Base-by-base conservation (phyloP, 2,113 vertebrate genomes). In the Oceanites oceanicus region DNA sequence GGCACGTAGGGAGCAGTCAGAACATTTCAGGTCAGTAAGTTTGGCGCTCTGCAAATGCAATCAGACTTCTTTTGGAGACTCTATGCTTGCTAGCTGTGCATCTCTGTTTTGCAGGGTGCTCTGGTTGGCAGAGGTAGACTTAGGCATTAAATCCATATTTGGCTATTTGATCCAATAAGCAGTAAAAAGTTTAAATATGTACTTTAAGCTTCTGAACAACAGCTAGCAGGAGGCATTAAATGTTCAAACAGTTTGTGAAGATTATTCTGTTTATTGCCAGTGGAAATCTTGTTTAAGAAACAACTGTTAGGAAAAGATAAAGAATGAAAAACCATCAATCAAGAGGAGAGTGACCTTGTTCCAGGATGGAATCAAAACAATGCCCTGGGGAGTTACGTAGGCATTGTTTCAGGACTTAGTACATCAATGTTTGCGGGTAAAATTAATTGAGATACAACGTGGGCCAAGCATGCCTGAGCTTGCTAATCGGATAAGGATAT, bases 361-460 rank as follows among this genome's bases (percentile, higher is more conserved):
- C 62, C 84, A 91, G 78, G 63, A 45, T 58, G 76, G 52, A 96
- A 95, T 92, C 77, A 92, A 96, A 96, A 83, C 80, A 83, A 55
- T 95, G 62, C 63, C 89, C 74, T 67, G 23, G 80, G 71, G 91
- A 82, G n/a, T 87, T 92, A 95, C 0, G 1, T 55, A 81, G 73
- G 76, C 91, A 92, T 94, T 89, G 89, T 96, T 95, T 96, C 83
- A 91, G 84, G 84, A 91, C 62, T 96, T 88, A 94, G 59, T 75
- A 83, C 78, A 93, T 92, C 71, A 80, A 6, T 90, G 89, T 95
- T 96, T 94, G 78, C 4, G 8, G 49, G 87, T 92, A 72, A 94
- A 96, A 92, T 78, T 92, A 97, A 95, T 89, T 96, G 87, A 94
- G 87, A 83, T 88, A 89, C 74, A 93, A 67, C 74, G 78, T 55